phyloP scores from a whole-genome alignment of 2,888 invertebrate genomes.

The Hypena proboscidalis region DNA sequence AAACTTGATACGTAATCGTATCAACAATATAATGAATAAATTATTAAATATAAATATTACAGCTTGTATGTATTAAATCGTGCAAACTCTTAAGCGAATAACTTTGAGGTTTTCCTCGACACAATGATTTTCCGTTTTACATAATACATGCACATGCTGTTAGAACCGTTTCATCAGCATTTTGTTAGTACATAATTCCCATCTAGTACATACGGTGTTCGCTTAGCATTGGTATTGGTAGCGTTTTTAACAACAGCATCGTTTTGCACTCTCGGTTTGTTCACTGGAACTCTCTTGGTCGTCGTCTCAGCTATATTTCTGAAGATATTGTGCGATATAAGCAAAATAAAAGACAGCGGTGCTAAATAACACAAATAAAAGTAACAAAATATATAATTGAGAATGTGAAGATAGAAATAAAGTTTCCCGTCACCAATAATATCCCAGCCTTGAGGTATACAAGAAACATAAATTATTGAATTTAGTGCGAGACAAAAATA shows the following conservation, averaged over 20 bases:
- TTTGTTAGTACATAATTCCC: conserved; percentile 51
- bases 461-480: conserved; percentile 10
- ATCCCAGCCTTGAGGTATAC: conserved; percentile 20
- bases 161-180: conserved; percentile 24
- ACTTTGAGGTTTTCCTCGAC: too few relatives aligned
- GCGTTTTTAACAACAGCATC: conserved; percentile 61
- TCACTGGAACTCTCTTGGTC: conserved; percentile 58
- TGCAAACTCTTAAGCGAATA: not conserved
- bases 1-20: too few relatives aligned
- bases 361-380: conserved; percentile 21
- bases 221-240: conserved; percentile 58
- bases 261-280: conserved; percentile 54
- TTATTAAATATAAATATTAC: too few relatives aligned
- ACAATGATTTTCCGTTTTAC: too few relatives aligned
- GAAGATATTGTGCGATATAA: conserved; percentile 62
- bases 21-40: too few relatives aligned
- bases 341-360: conserved; percentile 39
- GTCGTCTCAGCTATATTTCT: conserved; percentile 68
- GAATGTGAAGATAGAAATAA: conserved; percentile 13
- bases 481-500: conserved; percentile 16
- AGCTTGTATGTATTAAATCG: too few relatives aligned
- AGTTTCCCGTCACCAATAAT: conserved; percentile 31
- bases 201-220: conserved; percentile 64
- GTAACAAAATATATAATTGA: not conserved
- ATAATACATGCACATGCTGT: conserved; percentile 46